These are phyloP conservation scores for Archivesica marissinica DNA, from an alignment of 1,140 invertebrate species.

Conservation along the genomic window DNA sequence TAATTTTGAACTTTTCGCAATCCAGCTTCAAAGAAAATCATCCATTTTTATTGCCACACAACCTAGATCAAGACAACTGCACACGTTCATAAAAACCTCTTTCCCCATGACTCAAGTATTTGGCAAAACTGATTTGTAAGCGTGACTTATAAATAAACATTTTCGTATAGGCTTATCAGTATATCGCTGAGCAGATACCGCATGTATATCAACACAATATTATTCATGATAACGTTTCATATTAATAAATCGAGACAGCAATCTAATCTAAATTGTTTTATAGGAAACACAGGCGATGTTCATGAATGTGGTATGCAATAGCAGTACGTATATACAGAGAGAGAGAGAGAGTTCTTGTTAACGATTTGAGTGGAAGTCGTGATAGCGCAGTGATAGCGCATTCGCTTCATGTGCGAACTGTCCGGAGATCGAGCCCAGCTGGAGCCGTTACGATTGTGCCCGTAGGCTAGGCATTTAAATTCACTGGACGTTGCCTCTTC, in stretches of 20 bases:
- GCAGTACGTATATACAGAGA: neutral
- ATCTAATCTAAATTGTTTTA: slow-evolving; percentile 42
- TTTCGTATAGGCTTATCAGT: slow-evolving; percentile 22
- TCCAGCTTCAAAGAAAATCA: neutral
- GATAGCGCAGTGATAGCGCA: too few relatives aligned
- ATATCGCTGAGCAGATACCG: slow-evolving; percentile 9
- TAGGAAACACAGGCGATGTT: neutral
- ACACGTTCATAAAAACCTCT: neutral
- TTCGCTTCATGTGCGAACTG: too few relatives aligned
- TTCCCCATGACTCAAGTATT: slow-evolving; percentile 26
- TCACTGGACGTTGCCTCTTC: too few relatives aligned
- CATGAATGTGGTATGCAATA: too few relatives aligned
- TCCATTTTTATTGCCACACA: neutral
- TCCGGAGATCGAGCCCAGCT: too few relatives aligned
- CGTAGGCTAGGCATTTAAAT: too few relatives aligned
- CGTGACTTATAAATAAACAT: slow-evolving; percentile 36
- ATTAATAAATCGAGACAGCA: neutral
- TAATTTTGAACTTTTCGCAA: neutral
- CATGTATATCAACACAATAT: slow-evolving; percentile 43
- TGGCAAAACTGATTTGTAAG: slow-evolving; percentile 4
- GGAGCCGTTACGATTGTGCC: too few relatives aligned
- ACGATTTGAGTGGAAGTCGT: slow-evolving; percentile 4
- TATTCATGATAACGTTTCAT: slow-evolving; percentile 39
- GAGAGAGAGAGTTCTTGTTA: neutral
- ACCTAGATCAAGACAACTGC: slow-evolving; percentile 6